Evolutionary conservation across 2,113 vertebrate species (phyloP).

Genomic region (Vimba vimba): DNA sequence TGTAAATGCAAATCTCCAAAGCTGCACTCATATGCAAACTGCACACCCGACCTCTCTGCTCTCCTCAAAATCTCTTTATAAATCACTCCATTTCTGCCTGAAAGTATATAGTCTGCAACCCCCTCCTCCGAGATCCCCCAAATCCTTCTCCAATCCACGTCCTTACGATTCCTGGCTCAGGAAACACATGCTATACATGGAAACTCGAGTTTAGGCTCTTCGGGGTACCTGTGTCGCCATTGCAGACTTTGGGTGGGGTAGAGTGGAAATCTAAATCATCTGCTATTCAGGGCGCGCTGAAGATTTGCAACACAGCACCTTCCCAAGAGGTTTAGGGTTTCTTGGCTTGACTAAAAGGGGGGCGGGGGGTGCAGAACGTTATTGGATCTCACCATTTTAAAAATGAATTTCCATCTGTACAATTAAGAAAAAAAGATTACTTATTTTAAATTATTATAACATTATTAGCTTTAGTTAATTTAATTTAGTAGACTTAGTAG

Average conservation of each 20-base stretch:
- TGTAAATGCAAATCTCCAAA: constrained; percentile 29
- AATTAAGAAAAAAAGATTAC: neutral
- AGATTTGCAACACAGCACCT: constrained; percentile 59
- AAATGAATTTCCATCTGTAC: neutral
- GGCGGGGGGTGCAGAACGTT: constrained; percentile 28
- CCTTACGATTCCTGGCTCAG: constrained; percentile 50
- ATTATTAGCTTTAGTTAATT: neutral
- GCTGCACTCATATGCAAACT: constrained; percentile 5
- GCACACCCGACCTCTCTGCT: neutral
- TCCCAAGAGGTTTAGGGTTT: constrained; percentile 67
- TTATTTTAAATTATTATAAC: neutral
- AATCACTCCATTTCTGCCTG: constrained; percentile 44
- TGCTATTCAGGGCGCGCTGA: constrained; percentile 70
- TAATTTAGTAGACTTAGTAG: neutral
- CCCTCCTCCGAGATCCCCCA: constrained; percentile 51
- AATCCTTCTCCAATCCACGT: constrained; percentile 42
- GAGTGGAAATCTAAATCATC: constrained; percentile 49
- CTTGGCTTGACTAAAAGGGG: constrained; percentile 46
- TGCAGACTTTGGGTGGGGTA: constrained; percentile 30
- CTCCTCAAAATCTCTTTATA: constrained; percentile 47
- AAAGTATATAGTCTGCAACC: constrained; percentile 62
- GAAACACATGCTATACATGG: constrained; percentile 71
- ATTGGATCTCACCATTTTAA: neutral
- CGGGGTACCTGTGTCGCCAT: constrained; percentile 34
- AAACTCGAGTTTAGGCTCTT: constrained; percentile 41